A percentile compares a stretch with the other conserved stretches of the same genome.
Evolutionary conservation across 2,888 invertebrate genomes (phyloP).

Genomic region (Galeopsomyia nigrocyanea): DNA sequence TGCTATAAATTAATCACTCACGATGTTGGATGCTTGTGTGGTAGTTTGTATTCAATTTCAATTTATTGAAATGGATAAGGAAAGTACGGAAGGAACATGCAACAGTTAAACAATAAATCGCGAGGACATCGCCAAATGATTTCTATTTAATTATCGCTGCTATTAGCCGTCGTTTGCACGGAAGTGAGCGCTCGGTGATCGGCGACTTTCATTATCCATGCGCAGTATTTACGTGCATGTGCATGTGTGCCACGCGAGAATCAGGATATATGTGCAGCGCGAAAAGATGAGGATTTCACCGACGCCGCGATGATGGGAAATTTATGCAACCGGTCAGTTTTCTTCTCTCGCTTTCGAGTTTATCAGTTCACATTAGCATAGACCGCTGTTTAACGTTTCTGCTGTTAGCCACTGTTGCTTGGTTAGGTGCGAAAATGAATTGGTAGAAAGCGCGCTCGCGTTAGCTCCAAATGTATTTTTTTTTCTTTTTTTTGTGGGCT

Average conservation of each 20-base stretch:
- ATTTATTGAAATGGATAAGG: too few relatives aligned
- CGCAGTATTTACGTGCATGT: constrained; percentile 2
- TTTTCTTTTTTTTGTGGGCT: background rate
- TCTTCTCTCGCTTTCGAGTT: constrained; percentile 22
- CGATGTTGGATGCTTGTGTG: too few relatives aligned
- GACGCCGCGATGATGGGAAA: constrained; percentile 56
- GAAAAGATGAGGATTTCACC: constrained; percentile 43
- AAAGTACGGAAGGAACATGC: too few relatives aligned
- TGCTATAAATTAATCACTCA: too few relatives aligned
- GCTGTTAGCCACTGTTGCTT: background rate
- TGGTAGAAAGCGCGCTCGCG: constrained; percentile 18
- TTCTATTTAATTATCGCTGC: background rate
- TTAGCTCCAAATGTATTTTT: background rate
- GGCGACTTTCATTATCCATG: constrained; percentile 44
- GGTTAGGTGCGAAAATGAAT: constrained; percentile 7
- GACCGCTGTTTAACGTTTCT: background rate
- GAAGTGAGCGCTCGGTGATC: constrained; percentile 44
- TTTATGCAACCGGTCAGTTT: constrained; percentile 54
- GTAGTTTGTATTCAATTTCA: too few relatives aligned
- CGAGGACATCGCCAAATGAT: constrained; percentile 3
- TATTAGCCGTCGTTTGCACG: constrained; percentile 18
- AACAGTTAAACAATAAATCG: too few relatives aligned
- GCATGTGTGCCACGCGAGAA: constrained; percentile 13
- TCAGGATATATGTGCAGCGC: constrained; percentile 18
- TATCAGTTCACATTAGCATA: constrained; percentile 22